Percentiles rank a stretch among this genome's conserved stretches.
phyloP scores from a whole-genome alignment of 1,140 invertebrate species.

The Apis laboriosa region DNA sequence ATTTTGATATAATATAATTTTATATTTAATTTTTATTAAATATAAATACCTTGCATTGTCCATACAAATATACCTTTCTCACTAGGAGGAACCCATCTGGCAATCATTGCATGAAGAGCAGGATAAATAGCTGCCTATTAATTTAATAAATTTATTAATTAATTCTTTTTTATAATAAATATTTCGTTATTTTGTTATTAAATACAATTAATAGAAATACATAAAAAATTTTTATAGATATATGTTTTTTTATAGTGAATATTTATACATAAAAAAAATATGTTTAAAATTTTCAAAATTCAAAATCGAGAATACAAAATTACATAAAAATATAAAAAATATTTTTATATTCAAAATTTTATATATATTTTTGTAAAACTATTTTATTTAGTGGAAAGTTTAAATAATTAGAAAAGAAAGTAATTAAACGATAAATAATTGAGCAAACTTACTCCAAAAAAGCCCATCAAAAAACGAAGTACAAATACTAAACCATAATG shows the following conservation, averaged over 20 bases:
- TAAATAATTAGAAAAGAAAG: background rate
- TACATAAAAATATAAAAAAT: background rate
- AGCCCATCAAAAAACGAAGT: slow-evolving; percentile 85
- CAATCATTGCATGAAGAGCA: slow-evolving; percentile 86
- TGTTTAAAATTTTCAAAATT: too few species aligned
- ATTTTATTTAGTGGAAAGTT: background rate
- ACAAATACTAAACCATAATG: slow-evolving; percentile 84
- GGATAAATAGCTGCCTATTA: slow-evolving; percentile 87
- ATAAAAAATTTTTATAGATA: background rate
- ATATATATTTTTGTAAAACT: background rate
- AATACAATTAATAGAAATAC: background rate
- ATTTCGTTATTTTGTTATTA: background rate
- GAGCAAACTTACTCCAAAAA: slow-evolving; percentile 83
- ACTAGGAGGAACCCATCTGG: slow-evolving; percentile 88
- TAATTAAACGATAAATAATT: slow-evolving; percentile 13
- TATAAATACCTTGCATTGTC: slow-evolving; percentile 81
- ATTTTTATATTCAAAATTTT: background rate
- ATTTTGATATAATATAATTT: background rate
- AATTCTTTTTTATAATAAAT: too few species aligned
- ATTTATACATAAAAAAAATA: background rate
- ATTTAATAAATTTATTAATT: background rate
- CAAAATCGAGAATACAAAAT: background rate
- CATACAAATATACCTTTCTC: slow-evolving; percentile 90
- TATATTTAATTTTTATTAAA: background rate
- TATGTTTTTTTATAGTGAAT: background rate